These are phyloP conservation scores for Clarias platycephalus DNA, from an alignment of 2,797 vertebrate genomes.

Conservation along the genomic window DNA sequence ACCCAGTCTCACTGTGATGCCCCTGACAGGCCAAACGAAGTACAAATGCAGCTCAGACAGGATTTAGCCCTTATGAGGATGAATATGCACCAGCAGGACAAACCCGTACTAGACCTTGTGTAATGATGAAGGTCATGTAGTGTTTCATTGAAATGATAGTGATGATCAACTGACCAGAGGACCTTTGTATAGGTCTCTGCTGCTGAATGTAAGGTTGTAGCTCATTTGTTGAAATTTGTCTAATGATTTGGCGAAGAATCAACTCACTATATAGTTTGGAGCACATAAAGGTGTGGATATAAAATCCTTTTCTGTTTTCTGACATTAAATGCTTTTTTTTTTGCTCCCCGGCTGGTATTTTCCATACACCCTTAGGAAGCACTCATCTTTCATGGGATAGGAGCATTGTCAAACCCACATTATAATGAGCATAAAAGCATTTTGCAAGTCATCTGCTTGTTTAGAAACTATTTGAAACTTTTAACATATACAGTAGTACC, in stretches of 20 bases:
- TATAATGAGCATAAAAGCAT: background rate
- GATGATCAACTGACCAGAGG: background rate
- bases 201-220: background rate
- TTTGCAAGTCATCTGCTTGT: background rate
- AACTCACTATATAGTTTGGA: background rate
- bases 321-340: background rate
- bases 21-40: constrained; percentile 9
- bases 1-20: constrained; percentile 32
- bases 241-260: background rate
- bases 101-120: constrained; percentile 2
- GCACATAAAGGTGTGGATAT: background rate
- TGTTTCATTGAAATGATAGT: background rate
- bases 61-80: constrained; percentile 36
- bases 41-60: constrained; percentile 51
- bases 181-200: background rate
- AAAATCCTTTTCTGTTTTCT: background rate
- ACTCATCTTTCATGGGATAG: background rate
- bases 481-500: background rate
- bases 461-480: background rate
- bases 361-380: background rate
- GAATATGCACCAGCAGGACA: constrained; percentile 14
- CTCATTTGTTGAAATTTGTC: background rate
- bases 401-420: background rate
- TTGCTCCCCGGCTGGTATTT: background rate
- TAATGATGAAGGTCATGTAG: constrained; percentile 1